Percentiles rank a stretch among this genome's conserved stretches.
These are phyloP conservation scores for Caloenas nicobarica DNA, from an alignment of 2,113 vertebrate species.

Conservation along the genomic window DNA sequence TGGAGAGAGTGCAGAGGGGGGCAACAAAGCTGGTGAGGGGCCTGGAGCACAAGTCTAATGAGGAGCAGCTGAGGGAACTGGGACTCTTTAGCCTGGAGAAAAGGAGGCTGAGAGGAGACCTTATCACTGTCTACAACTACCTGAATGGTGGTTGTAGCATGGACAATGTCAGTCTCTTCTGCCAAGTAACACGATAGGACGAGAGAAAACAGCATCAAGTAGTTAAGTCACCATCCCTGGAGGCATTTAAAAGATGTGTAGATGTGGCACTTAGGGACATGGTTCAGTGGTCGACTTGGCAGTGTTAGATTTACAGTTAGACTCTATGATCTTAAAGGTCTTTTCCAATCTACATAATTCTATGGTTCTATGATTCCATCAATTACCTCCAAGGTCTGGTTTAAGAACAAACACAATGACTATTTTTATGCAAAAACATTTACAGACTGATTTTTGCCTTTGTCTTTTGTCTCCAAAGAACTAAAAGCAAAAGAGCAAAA, in stretches of 20 bases:
- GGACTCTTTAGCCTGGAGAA: neutral
- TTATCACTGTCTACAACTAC: fast-evolving
- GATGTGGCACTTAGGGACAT: neutral
- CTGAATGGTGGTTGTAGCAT: neutral
- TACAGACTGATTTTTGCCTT: neutral
- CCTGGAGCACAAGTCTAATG: fast-evolving
- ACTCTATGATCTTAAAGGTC: neutral
- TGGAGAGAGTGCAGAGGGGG: fast-evolving
- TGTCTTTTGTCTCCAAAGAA: neutral
- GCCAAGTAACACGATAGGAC: neutral
- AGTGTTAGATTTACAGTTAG: neutral
- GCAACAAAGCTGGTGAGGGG: fast-evolving
- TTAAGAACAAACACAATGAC: neutral
- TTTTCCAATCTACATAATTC: neutral
- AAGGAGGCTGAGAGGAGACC: neutral
- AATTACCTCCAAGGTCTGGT: neutral
- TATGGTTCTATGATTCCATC: neutral
- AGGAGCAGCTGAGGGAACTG: fast-evolving
- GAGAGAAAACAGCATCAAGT: no score
- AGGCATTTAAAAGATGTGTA: neutral
- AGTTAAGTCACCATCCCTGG: neutral
- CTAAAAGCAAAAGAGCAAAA: neutral
- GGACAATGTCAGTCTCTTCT: neutral
- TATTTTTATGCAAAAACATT: neutral
- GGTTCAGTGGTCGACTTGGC: neutral